Evolutionary conservation across 2,888 invertebrate genomes (phyloP).

Genomic region (Heterodera filipjevi): DNA sequence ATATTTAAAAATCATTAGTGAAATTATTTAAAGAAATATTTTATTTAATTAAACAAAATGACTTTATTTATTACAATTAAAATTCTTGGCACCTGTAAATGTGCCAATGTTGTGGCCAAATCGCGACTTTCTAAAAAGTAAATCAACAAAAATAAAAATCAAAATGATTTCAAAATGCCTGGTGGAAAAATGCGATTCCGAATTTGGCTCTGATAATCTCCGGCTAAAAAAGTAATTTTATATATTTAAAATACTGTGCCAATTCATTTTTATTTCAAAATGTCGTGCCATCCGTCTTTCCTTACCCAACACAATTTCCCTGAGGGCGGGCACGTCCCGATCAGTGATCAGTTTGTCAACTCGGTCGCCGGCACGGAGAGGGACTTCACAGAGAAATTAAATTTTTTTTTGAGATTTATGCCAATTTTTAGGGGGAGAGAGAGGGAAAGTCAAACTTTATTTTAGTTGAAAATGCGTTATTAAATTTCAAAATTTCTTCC

Average conservation of each 20-base stretch:
- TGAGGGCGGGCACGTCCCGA: constrained; percentile 41
- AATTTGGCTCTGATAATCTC: constrained; percentile 42
- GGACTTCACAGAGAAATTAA: constrained; percentile 28
- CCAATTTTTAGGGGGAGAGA: no score
- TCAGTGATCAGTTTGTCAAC: constrained; percentile 45
- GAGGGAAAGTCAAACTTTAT: no score
- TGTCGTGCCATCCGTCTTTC: not conserved
- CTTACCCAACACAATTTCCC: constrained; percentile 40
- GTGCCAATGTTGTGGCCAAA: constrained; percentile 37
- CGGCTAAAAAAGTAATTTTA: constrained; percentile 23
- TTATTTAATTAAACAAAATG: no score
- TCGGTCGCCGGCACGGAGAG: constrained; percentile 44
- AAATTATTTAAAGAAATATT: no score
- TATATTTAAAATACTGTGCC: not conserved
- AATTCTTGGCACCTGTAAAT: constrained; percentile 38
- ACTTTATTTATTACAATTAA: no score
- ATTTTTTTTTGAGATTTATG: no score
- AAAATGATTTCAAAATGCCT: not conserved
- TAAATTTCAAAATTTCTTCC: no score
- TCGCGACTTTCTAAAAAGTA: constrained; percentile 37
- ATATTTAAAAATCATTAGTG: no score
- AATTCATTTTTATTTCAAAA: not conserved
- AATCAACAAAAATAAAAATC: not conserved
- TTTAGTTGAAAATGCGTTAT: no score
- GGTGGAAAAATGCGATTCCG: constrained; percentile 48